Percentiles rank a stretch among this genome's conserved stretches.
Evolutionary conservation across 2,113 vertebrate genomes (phyloP).

Genomic region (Marmota flaviventris): DNA sequence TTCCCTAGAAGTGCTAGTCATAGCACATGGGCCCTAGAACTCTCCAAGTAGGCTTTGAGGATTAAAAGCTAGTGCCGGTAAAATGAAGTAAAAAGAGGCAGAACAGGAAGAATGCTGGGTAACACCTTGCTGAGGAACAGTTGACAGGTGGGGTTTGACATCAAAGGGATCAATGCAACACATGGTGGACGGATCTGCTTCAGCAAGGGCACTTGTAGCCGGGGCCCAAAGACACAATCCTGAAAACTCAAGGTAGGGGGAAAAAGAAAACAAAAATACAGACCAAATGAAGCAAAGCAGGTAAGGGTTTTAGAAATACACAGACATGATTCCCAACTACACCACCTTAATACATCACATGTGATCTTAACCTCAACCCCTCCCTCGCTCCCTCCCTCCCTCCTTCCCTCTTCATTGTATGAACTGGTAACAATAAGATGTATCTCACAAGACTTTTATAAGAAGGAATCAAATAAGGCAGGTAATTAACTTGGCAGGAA

Average conservation of each 20-base stretch:
- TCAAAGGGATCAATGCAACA: not conserved
- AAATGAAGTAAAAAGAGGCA: not conserved
- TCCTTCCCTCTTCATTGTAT: not conserved
- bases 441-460: not conserved
- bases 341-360: rapidly evolving
- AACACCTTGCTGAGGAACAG: not conserved
- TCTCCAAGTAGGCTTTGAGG: not conserved
- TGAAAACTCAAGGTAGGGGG: not conserved
- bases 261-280: not conserved
- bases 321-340: not conserved
- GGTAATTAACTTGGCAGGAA: not conserved
- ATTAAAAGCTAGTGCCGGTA: not conserved
- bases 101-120: not conserved
- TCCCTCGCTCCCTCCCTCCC: too few species aligned
- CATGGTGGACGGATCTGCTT: not conserved
- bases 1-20: not conserved
- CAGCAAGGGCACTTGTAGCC: not conserved
- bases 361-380: not conserved
- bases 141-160: not conserved
- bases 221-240: not conserved
- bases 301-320: not conserved
- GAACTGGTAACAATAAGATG: not conserved
- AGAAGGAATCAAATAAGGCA: not conserved
- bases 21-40: not conserved
- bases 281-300: not conserved